phyloP scores from a whole-genome alignment of 2,888 invertebrate species.

The Pterostichus madidus region DNA sequence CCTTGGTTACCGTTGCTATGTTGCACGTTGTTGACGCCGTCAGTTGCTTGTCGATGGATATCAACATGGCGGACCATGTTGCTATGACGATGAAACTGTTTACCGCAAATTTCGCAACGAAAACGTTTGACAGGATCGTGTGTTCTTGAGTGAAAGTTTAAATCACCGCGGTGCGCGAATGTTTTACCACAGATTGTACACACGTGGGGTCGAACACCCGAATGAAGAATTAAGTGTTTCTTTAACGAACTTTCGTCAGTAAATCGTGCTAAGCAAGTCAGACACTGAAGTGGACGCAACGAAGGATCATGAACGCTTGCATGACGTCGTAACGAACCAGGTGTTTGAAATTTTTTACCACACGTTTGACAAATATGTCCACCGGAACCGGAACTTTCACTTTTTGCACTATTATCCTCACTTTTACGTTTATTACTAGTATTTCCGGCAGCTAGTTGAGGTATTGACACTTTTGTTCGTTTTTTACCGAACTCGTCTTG shows the following conservation, averaged over 20 bases:
- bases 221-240: slow-evolving; percentile 77
- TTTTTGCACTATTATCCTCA: background rate
- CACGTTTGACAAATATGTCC: slow-evolving; percentile 76
- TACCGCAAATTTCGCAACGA: slow-evolving; percentile 72
- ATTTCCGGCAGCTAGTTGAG: slow-evolving; percentile 67
- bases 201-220: slow-evolving; percentile 70
- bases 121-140: slow-evolving; percentile 72
- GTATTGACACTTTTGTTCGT: slow-evolving; percentile 76
- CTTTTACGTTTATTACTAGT: background rate
- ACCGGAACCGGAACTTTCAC: slow-evolving; percentile 70
- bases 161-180: slow-evolving; percentile 75
- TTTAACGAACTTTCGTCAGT: slow-evolving; percentile 75
- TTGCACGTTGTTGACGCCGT: background rate
- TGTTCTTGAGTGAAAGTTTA: slow-evolving; percentile 77
- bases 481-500: slow-evolving; percentile 76
- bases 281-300: slow-evolving; percentile 76
- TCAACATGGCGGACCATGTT: slow-evolving; percentile 74
- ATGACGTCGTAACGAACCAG: slow-evolving; percentile 76
- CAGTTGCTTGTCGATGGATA: slow-evolving; percentile 70
- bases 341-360: slow-evolving; percentile 76
- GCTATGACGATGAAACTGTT: slow-evolving; percentile 74
- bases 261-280: slow-evolving; percentile 76
- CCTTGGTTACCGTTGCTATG: background rate
- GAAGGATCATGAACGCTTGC: slow-evolving; percentile 76
- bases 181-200: slow-evolving; percentile 77